These are phyloP conservation scores for Scomber japonicus DNA, from an alignment of 2,113 vertebrate species.

Conservation along the genomic window DNA sequence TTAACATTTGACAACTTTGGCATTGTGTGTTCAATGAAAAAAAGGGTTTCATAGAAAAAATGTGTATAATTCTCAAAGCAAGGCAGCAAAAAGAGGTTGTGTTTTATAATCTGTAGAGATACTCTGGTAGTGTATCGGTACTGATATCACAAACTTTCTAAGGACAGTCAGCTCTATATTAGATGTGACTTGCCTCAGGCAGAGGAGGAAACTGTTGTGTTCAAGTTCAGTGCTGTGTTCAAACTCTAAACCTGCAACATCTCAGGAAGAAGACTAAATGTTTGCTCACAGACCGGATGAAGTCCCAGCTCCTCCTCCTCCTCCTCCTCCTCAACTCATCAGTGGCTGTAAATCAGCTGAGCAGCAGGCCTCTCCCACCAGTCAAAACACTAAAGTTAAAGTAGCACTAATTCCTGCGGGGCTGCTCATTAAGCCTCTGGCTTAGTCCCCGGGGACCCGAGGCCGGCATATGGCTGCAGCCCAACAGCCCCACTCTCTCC, in stretches of 20 bases:
- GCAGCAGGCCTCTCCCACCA: conserved; percentile 31
- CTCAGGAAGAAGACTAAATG: neutral
- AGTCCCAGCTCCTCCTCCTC: neutral
- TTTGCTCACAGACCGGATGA: neutral
- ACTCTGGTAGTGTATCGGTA: no score
- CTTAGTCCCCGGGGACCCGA: conserved; percentile 41
- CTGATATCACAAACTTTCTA: no score
- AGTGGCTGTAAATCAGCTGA: conserved; percentile 51
- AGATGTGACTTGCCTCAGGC: neutral
- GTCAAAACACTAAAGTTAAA: conserved; percentile 64
- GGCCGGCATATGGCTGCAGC: conserved; percentile 53
- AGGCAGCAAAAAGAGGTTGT: no score
- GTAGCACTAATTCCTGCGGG: conserved; percentile 58
- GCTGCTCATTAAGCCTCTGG: conserved; percentile 69
- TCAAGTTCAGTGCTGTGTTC: neutral
- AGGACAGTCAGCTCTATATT: no score
- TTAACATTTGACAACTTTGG: no score
- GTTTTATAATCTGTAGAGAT: no score
- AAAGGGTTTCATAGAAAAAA: no score
- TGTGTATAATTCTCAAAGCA: no score
- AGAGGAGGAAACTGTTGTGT: neutral
- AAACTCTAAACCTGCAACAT: neutral
- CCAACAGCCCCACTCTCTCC: neutral
- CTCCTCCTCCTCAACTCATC: conserved; percentile 16
- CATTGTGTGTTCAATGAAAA: no score